phyloP scores from a whole-genome alignment of 2,888 invertebrate species.

The Therioaphis trifolii region DNA sequence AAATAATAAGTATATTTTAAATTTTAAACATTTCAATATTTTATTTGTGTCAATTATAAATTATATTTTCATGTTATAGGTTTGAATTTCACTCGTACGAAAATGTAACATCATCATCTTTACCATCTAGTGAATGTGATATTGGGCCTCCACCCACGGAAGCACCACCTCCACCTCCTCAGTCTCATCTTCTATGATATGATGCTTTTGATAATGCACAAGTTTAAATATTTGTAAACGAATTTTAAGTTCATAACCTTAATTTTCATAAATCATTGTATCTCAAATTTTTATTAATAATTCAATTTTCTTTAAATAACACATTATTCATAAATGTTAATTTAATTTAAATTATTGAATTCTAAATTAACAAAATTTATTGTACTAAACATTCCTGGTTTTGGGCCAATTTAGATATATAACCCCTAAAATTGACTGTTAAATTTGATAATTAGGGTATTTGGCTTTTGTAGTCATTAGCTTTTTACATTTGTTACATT shows the following conservation, averaged over 20 bases:
- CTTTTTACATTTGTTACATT: conserved; percentile 17
- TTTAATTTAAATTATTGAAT: conserved; percentile 11
- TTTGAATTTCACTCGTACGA: conserved; percentile 58
- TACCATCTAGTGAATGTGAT: conserved; percentile 63
- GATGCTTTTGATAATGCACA: conserved; percentile 30
- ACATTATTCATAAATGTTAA: conserved; percentile 37
- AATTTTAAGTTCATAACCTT: conserved; percentile 16
- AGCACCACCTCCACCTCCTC: conserved; percentile 66
- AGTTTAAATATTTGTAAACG: background rate
- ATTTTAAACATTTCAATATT: background rate
- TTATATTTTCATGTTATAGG: conserved; percentile 27
- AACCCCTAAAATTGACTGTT: conserved; percentile 31
- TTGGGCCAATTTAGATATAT: conserved; percentile 55
- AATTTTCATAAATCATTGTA: conserved; percentile 30
- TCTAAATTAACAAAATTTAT: conserved; percentile 50
- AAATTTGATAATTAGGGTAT: conserved; percentile 23
- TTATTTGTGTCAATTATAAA: background rate
- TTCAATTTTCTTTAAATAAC: conserved; percentile 48
- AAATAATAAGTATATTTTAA: background rate
- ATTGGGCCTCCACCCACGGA: conserved; percentile 64
- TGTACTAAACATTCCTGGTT: conserved; percentile 59
- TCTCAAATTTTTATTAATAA: conserved; percentile 38
- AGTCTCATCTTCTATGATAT: conserved; percentile 55
- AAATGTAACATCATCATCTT: conserved; percentile 59
- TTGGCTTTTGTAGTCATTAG: conserved; percentile 32